These are phyloP conservation scores for Ichneumoninae sp. DNA, from an alignment of 2,888 invertebrate genomes.

Conservation along the genomic window DNA sequence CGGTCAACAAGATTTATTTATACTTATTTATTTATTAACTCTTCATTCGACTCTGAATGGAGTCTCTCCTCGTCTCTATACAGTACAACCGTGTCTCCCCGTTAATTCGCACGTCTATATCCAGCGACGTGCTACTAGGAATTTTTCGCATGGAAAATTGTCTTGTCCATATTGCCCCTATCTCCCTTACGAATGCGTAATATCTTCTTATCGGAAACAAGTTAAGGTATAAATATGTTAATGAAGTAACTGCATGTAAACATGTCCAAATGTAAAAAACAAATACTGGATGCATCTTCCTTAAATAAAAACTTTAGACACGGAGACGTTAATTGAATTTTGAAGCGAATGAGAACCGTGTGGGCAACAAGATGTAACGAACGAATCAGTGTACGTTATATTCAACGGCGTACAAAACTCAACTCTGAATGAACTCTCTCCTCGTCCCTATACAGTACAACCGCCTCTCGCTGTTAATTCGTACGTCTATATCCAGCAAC, in stretches of 20 bases:
- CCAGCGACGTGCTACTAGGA: background rate
- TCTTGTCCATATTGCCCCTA: too few relatives aligned
- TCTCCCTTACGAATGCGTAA: too few relatives aligned
- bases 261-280: too few relatives aligned
- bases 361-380: background rate
- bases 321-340: background rate
- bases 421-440: constrained; percentile 5
- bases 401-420: background rate
- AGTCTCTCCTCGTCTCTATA: background rate
- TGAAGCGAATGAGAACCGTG: background rate
- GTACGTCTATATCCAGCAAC: constrained; percentile 14
- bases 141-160: too few relatives aligned
- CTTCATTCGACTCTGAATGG: background rate
- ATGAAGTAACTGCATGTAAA: too few relatives aligned
- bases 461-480: background rate
- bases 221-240: too few relatives aligned
- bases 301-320: background rate
- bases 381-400: background rate
- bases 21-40: background rate
- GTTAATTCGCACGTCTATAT: constrained; percentile 1
- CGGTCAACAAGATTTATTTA: background rate
- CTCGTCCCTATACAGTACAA: background rate
- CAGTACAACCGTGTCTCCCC: background rate
- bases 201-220: too few relatives aligned
- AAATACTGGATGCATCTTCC: too few relatives aligned